phyloP scores from a whole-genome alignment of 2,797 vertebrate species.

The Ceryle rudis region DNA sequence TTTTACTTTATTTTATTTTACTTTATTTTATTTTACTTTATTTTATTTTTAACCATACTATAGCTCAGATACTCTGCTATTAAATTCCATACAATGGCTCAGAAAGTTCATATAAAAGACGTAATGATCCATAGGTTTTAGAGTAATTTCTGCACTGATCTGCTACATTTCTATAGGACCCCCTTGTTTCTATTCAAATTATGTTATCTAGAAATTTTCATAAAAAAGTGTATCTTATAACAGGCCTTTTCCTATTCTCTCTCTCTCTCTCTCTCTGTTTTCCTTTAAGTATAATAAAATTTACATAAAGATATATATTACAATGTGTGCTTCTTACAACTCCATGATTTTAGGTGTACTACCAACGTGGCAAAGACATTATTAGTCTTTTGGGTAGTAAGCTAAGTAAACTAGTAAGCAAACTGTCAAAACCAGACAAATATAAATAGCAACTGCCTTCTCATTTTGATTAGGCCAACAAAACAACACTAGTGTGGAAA shows the following conservation, averaged over 20 bases:
- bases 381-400: not conserved
- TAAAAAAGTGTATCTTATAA: conserved; percentile 1
- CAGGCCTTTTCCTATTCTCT: not conserved
- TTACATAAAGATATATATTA: not conserved
- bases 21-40: not conserved
- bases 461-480: not conserved
- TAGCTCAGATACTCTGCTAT: conserved; percentile 53
- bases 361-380: not conserved
- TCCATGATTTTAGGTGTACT: not conserved
- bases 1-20: too few relatives aligned
- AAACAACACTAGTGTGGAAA: not conserved
- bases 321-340: not conserved
- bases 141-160: conserved; percentile 34
- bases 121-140: conserved; percentile 40
- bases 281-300: not conserved
- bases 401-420: not conserved
- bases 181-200: conserved; percentile 59
- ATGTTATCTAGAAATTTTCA: conserved; percentile 44
- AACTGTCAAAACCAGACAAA: not conserved
- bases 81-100: conserved; percentile 56
- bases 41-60: not conserved
- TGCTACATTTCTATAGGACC: conserved; percentile 48
- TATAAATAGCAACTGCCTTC: not conserved
- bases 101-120: conserved; percentile 52
- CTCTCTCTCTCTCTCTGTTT: not conserved